Conservation (phyloP, 1,140 invertebrate species). For the Lutraria rhynchaena region DNA sequence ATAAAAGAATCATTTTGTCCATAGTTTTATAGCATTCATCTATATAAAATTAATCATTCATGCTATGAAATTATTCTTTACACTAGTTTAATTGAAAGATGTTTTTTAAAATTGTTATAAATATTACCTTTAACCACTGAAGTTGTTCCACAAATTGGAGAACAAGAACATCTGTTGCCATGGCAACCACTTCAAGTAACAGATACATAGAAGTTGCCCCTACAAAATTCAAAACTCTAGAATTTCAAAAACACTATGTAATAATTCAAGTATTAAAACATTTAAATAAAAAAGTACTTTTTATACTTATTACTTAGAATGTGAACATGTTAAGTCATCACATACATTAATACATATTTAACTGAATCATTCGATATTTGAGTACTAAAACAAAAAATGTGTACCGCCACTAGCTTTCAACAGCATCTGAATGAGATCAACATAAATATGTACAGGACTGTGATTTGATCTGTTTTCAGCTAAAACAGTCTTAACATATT, state of each 20-base stretch:
- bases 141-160: conserved; percentile 84
- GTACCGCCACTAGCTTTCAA: conserved; percentile 84
- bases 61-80: not conserved
- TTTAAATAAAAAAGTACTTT: too few species aligned
- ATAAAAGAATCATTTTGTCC: not conserved
- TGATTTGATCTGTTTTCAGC: conserved; percentile 82
- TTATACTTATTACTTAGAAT: too few species aligned
- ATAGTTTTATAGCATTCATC: not conserved
- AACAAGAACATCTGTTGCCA: conserved; percentile 86
- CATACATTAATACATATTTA: too few species aligned
- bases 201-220: conserved; percentile 85
- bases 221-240: too few species aligned
- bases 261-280: too few species aligned
- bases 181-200: conserved; percentile 89
- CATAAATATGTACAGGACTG: conserved; percentile 85
- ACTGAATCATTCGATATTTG: too few species aligned
- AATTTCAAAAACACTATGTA: too few species aligned
- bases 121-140: conserved; percentile 85
- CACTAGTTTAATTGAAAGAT: not conserved
- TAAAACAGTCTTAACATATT: conserved; percentile 81
- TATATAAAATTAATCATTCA: too few species aligned
- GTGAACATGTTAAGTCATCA: too few species aligned
- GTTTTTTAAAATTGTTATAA: not conserved
- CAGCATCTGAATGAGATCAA: conserved; percentile 86
- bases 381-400: too few species aligned